Base-by-base conservation (phyloP, 2,113 vertebrate genomes). In the Sarotherodon lohbergeri region DNA sequence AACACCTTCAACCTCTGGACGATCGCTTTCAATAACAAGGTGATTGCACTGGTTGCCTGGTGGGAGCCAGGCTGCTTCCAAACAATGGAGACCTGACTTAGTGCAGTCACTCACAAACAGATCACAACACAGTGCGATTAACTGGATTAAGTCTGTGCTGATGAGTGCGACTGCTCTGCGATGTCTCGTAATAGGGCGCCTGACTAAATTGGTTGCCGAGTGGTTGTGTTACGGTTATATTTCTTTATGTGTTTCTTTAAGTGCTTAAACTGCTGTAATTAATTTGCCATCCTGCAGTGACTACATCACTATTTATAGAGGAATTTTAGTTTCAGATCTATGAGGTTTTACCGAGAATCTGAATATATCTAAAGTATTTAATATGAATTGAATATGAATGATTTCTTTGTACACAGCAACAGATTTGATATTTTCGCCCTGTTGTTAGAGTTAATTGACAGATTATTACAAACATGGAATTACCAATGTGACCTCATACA, bases 241-340 rank as follows among this genome's bases (percentile, higher is more conserved):
- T 66, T 66, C 61, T 66, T 39, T 66, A 63, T 63, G 61, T n/a
- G 32, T 66, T 66, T 66, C 19, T 39, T 66, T 39, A 66, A 66
- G 61, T 66, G 17, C 32, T n/a, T 66, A 13, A 66, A 66, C 61
- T 66, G 32, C 61, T 66, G 17, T 39, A 66, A 17, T 12, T 66
- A 66, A 66, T 39, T 22, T 66, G 10, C 61, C 34, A 39, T 66
- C 61, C 59, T 66, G 10, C 61, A 39, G 34, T 7, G 61, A 66
- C 61, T 66, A 7, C 19, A 39, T 66, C 34, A 39, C 61, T 66
- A 0, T 39, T 66, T 66, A 22, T 39, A 39, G 10, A 66, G 61
- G 34, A 66, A 66, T 66, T 66, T 66, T 66, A 66, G 32, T 39
- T 66, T 66, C 34, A 66, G 61, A n/a, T 66, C 10, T 39, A 39